Evolutionary conservation across 1,140 invertebrate species (phyloP).

Genomic region (Chelonus insularis): DNA sequence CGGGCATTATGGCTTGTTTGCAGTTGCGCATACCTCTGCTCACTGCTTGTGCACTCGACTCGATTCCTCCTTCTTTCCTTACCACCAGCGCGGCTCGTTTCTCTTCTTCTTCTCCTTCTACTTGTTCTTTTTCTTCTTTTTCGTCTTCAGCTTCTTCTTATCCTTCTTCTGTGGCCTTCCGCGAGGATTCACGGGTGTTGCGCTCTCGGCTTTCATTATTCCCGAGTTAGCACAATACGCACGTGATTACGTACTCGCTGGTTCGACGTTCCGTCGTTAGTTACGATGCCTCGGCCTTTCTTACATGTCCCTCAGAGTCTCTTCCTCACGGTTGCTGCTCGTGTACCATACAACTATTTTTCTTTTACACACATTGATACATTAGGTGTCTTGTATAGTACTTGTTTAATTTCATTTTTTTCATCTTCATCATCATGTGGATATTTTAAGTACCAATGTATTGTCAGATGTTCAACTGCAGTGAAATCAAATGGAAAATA

Average conservation of each 20-base stretch:
- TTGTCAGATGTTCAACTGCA: too few species aligned
- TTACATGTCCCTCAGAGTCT: constrained; percentile 4
- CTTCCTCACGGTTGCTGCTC: constrained; percentile 11
- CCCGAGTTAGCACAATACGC: constrained; percentile 25
- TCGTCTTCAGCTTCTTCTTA: constrained; percentile 19
- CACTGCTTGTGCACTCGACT: constrained; percentile 21
- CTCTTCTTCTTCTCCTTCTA: constrained; percentile 20
- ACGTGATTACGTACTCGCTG: constrained; percentile 24
- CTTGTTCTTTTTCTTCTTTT: constrained; percentile 10
- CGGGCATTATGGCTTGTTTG: constrained; percentile 32
- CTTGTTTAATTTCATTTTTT: constrained; percentile 7
- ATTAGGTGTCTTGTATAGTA: constrained; percentile 4
- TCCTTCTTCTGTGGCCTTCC: constrained; percentile 19
- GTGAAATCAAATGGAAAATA: too few species aligned
- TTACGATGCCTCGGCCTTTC: constrained; percentile 12
- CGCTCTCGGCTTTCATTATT: constrained; percentile 25
- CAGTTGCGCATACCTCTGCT: constrained; percentile 32
- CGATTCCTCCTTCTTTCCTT: constrained; percentile 19
- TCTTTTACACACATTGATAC: constrained; percentile 7
- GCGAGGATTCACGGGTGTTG: constrained; percentile 27
- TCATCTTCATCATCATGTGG: not conserved
- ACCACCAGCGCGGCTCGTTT: constrained; percentile 14
- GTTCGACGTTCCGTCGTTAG: constrained; percentile 16
- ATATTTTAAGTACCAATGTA: too few species aligned
- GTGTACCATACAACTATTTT: not conserved